Base-by-base conservation (phyloP, 2,797 vertebrate genomes). In the Falco peregrinus region DNA sequence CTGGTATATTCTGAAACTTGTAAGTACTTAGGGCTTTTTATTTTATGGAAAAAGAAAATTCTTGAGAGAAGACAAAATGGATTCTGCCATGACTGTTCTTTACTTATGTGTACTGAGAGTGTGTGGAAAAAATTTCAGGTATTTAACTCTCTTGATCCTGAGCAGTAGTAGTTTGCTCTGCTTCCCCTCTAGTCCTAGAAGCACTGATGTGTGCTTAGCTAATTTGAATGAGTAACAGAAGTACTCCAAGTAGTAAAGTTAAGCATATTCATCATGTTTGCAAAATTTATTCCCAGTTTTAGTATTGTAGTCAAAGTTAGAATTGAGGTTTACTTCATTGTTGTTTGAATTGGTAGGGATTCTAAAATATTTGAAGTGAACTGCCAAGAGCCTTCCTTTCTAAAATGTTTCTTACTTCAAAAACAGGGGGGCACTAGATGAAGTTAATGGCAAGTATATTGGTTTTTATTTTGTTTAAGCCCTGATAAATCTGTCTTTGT, bases 131-230 rank as follows among this genome's bases (percentile, higher is more conserved):
- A 78, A 95, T n/a, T 6, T 60, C 56, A 68, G 69, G 41, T 85
- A 94, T 93, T 95, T 91, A 83, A 71, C 54, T 92, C 45, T 82
- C 57, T 75, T 82, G 53, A 25, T 93, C 73, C 45, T 75, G 75
- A 78, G n/a, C 35, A 29, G 37, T 41, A 89, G 39, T 51, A n/a
- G 19, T 16, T 71, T 56, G 64, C 26, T 95, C 82, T 84, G 48
- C 80, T 91, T 91, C 86, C 20, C 35, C 8, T 80, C 79, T 87
- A 48, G 37, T 91, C 60, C 15, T 80, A 33, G 56, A 70, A 83
- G 33, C 35, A 17, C 48, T 85, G 29, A 0, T 70, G 31, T 89
- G 57, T 87, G 60, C 64, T 90, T 83, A 59, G 51, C 48, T 63
- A 74, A 25, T 89, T 79, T 26, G 67, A 84, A 83, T 87, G 68